These are phyloP conservation scores for Chaetoderma sp. DNA, from an alignment of 2,888 invertebrate species.

Conservation along the genomic window DNA sequence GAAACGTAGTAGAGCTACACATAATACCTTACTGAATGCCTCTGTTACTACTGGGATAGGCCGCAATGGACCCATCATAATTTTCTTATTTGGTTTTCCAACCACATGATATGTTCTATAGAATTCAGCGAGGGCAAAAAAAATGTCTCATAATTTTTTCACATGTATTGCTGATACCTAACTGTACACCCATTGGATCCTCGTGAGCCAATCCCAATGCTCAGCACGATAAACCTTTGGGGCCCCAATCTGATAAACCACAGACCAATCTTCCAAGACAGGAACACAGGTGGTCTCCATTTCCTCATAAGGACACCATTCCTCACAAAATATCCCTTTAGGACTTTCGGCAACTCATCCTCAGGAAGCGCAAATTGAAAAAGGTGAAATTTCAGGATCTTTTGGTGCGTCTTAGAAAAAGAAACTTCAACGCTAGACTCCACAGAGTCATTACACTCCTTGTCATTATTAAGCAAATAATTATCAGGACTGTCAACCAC, in stretches of 20 bases:
- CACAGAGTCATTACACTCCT: too few species aligned
- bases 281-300: conserved; percentile 18
- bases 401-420: neutral
- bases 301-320: conserved; percentile 32
- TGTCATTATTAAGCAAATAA: too few species aligned
- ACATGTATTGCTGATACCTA: conserved; percentile 29
- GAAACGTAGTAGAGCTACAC: conserved; percentile 34
- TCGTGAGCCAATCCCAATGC: conserved; percentile 28
- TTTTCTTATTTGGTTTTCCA: conserved; percentile 28
- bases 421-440: too few species aligned
- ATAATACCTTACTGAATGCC: conserved; percentile 33
- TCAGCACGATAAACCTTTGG: conserved; percentile 14
- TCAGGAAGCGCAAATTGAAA: neutral
- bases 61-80: conserved; percentile 18
- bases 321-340: conserved; percentile 10
- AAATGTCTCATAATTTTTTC: conserved; percentile 21
- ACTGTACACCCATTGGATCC: conserved; percentile 24
- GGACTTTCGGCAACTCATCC: neutral
- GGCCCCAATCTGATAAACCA: conserved; percentile 15
- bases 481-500: too few species aligned
- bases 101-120: conserved; percentile 29
- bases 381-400: too few species aligned
- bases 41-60: conserved; percentile 25
- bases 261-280: conserved; percentile 14
- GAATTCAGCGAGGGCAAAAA: conserved; percentile 14